Conservation (phyloP, 2,797 vertebrate species). For the Lepidocolaptes lacrymiger region DNA sequence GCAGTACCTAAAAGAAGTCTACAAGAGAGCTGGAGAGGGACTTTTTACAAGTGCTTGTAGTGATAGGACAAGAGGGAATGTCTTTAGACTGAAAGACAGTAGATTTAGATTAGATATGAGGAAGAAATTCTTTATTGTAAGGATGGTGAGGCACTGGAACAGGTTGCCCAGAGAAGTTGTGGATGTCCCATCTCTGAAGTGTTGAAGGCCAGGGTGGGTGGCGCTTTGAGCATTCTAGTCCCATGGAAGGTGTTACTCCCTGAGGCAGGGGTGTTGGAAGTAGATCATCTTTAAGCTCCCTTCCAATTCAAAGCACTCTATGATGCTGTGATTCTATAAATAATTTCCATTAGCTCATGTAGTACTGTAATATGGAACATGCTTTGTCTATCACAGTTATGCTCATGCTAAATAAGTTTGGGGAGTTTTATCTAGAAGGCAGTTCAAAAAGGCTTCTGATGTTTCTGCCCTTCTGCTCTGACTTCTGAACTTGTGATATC, state of each 20-base stretch:
- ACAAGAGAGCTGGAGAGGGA: neutral
- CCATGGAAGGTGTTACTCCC: neutral
- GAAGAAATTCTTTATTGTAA: neutral
- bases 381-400: neutral
- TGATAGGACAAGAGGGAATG: neutral
- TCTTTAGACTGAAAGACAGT: neutral
- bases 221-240: neutral
- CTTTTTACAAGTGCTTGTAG: neutral
- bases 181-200: neutral
- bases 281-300: neutral
- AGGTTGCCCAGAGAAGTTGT: neutral
- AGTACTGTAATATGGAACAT: neutral
- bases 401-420: neutral
- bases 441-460: neutral
- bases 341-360: neutral
- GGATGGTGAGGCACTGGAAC: neutral
- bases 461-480: neutral
- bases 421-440: neutral
- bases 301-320: neutral
- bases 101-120: neutral
- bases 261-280: neutral
- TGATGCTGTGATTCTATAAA: neutral
- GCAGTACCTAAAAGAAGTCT: neutral
- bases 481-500: neutral
- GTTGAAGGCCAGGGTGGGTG: neutral